Percentiles rank a stretch among this genome's conserved stretches.
Conservation (phyloP, 1,140 invertebrate species). For the Mactra quadrangularis region DNA sequence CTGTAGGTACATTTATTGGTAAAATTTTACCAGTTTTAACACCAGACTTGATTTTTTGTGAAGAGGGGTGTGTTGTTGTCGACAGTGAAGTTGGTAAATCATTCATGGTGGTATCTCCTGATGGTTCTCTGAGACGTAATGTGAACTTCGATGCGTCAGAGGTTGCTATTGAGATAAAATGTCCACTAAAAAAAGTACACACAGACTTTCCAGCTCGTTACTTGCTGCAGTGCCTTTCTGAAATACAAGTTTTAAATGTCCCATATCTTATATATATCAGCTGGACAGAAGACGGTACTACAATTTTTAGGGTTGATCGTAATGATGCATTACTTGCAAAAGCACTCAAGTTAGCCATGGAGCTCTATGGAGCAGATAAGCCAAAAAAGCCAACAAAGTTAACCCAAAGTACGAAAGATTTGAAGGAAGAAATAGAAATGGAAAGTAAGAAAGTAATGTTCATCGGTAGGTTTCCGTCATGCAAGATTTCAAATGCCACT, state of each 20-base stretch:
- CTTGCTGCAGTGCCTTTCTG: conserved; percentile 44
- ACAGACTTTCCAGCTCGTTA: conserved; percentile 41
- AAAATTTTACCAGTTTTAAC: conserved; percentile 37
- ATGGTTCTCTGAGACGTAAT: conserved; percentile 25
- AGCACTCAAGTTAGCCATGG: conserved; percentile 16
- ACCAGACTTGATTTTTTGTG: conserved; percentile 1
- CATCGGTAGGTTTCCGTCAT: neutral
- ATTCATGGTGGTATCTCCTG: conserved; percentile 21
- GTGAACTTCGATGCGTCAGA: neutral
- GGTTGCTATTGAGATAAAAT: conserved; percentile 60
- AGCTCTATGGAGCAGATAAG: neutral
- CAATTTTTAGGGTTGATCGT: conserved; percentile 15
- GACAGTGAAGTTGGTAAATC: neutral
- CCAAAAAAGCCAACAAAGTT: too few relatives aligned
- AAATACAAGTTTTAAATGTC: conserved; percentile 49
- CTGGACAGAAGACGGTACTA: conserved; percentile 25
- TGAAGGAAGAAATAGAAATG: too few relatives aligned
- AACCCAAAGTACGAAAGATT: too few relatives aligned
- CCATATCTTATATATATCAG: conserved; percentile 17
- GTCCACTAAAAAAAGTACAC: conserved; percentile 51
- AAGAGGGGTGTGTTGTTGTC: conserved; percentile 45
- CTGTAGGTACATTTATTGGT: conserved; percentile 30
- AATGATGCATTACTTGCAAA: neutral
- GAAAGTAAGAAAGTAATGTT: neutral
- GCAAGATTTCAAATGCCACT: neutral